These are phyloP conservation scores for Epistrophe grossulariae DNA, from an alignment of 2,888 invertebrate species.

Conservation along the genomic window DNA sequence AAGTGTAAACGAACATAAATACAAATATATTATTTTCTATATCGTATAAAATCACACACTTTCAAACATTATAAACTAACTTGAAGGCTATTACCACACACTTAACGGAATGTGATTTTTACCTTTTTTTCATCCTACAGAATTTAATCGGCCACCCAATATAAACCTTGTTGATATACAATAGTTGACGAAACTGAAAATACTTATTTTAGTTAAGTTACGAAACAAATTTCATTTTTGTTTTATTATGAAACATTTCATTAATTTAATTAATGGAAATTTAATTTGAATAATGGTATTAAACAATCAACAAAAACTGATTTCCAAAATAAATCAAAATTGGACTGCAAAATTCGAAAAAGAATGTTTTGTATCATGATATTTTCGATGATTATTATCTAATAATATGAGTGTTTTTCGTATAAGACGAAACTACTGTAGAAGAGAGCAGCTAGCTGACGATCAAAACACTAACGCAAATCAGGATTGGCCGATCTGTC, in stretches of 20 bases:
- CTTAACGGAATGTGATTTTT: neutral
- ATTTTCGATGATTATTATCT: neutral
- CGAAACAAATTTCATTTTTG: neutral
- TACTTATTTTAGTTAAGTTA: neutral
- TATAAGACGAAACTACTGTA: no score
- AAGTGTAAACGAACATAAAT: neutral
- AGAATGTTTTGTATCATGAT: neutral
- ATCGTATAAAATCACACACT: neutral
- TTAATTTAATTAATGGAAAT: neutral
- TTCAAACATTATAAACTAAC: neutral
- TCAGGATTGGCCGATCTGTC: no score
- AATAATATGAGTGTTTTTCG: no score
- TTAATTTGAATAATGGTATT: neutral
- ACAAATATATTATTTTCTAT: neutral
- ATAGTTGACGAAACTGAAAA: constrained; percentile 35
- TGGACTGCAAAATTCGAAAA: neutral
- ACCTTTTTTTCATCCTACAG: constrained; percentile 17
- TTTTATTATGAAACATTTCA: neutral
- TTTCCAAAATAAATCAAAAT: neutral
- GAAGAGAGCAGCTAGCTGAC: no score
- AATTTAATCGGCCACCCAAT: constrained; percentile 40
- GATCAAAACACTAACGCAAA: no score
- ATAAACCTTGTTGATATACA: constrained; percentile 41
- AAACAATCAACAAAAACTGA: neutral
- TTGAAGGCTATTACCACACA: constrained; percentile 6